Evolutionary conservation across 2,113 vertebrate genomes (phyloP).

Genomic region (Grus americana): DNA sequence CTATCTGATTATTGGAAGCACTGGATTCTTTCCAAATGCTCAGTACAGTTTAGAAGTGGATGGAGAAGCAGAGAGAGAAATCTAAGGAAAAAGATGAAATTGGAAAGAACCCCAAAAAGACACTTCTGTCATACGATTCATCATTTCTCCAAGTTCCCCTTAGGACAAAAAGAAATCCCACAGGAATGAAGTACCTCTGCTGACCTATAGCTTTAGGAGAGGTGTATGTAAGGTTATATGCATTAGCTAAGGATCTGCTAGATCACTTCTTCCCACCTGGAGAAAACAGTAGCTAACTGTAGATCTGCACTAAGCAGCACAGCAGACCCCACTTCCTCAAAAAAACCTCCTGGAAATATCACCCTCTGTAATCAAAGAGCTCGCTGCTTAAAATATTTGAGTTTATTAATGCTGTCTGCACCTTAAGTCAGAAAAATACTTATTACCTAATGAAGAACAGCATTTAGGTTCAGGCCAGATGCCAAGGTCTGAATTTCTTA

Average conservation of each 20-base stretch:
- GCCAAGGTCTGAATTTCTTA: neutral
- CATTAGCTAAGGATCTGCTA: neutral
- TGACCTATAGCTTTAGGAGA: neutral
- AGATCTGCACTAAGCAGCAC: slow-evolving; percentile 1
- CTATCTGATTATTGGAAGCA: neutral
- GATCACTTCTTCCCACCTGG: neutral
- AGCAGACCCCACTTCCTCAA: neutral
- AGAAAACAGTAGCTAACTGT: neutral
- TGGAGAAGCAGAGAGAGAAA: neutral
- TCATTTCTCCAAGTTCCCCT: neutral
- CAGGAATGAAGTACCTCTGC: neutral
- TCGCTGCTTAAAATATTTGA: neutral
- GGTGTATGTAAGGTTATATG: neutral
- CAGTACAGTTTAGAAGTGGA: neutral
- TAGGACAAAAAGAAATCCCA: neutral
- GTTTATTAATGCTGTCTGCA: neutral
- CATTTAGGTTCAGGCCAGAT: neutral
- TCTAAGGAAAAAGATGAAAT: neutral
- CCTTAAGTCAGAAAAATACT: neutral
- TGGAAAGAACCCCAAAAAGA: neutral
- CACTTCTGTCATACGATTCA: neutral
- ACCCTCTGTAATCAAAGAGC: neutral
- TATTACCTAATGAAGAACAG: neutral
- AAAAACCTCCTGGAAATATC: neutral
- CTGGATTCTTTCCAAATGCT: neutral